A percentile compares a stretch with the other conserved stretches of the same genome.
These are phyloP conservation scores for Psittacara wagleri DNA, from an alignment of 2,113 vertebrate genomes.

Conservation along the genomic window DNA sequence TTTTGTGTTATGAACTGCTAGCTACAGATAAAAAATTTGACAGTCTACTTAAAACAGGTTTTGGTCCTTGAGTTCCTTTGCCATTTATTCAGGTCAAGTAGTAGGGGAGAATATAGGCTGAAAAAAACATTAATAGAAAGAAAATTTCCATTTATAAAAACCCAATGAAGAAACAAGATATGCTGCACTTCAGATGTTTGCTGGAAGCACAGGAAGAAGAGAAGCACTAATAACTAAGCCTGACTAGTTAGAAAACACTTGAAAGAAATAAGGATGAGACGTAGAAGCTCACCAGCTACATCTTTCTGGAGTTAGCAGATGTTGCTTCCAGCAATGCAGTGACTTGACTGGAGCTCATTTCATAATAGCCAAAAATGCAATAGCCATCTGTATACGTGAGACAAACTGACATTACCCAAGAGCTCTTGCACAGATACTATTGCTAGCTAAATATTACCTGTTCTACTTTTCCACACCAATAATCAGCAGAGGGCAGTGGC, in stretches of 20 bases:
- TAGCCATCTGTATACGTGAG: accelerated
- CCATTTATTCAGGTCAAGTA: background rate
- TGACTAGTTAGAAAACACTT: background rate
- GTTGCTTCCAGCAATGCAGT: background rate
- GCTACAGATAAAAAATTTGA: background rate
- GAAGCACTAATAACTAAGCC: background rate
- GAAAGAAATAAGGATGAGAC: background rate
- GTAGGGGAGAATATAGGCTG: background rate
- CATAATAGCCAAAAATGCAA: background rate
- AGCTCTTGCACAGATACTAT: background rate
- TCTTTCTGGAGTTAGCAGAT: background rate
- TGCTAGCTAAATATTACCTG: background rate
- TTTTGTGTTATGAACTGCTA: background rate
- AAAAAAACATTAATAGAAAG: background rate
- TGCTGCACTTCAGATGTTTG: background rate
- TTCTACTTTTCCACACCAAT: background rate
- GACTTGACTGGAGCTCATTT: background rate
- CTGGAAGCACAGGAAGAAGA: background rate
- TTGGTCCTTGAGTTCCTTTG: background rate
- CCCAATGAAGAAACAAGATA: background rate
- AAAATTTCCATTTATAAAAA: background rate
- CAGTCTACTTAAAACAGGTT: background rate
- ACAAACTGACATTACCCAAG: background rate
- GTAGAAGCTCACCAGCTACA: background rate
- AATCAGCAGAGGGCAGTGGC: background rate